Conservation (phyloP, 2,888 invertebrate species). For the Thecocarcelia acutangulata region DNA sequence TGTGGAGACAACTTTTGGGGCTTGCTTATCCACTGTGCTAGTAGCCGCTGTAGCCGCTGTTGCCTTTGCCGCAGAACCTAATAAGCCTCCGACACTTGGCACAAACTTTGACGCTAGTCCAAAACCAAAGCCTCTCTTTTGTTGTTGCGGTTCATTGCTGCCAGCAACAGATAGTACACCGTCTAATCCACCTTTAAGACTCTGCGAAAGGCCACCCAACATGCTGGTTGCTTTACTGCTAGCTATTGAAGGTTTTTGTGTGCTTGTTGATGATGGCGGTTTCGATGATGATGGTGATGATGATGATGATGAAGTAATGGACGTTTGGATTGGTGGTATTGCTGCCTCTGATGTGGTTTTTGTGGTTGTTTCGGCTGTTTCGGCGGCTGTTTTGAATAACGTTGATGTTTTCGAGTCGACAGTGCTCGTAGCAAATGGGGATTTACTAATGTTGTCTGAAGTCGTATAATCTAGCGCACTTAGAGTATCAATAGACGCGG, state of each 20-base stretch:
- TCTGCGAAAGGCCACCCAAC: slow-evolving; percentile 77
- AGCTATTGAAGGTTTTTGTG: slow-evolving; percentile 80
- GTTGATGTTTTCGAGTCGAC: slow-evolving; percentile 57
- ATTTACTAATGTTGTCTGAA: slow-evolving; percentile 18
- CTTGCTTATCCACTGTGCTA: slow-evolving; percentile 20
- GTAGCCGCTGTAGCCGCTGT: slow-evolving; percentile 32
- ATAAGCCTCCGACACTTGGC: slow-evolving; percentile 76
- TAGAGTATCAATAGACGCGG: neutral
- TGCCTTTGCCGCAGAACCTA: slow-evolving; percentile 67
- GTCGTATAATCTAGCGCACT: neutral
- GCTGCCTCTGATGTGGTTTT: slow-evolving; percentile 69
- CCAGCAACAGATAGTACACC: slow-evolving; percentile 75
- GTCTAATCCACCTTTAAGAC: slow-evolving; percentile 77
- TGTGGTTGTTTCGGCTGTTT: slow-evolving; percentile 57
- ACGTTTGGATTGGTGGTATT: slow-evolving; percentile 54
- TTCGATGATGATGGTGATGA: neutral
- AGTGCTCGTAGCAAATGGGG: slow-evolving; percentile 37
- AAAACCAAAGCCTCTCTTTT: slow-evolving; percentile 75
- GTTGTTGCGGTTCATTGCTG: slow-evolving; percentile 58
- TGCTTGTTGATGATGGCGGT: slow-evolving; percentile 76
- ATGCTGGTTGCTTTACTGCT: slow-evolving; percentile 78
- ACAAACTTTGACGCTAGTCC: slow-evolving; percentile 77
- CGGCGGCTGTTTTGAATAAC: neutral
- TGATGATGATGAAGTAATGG: slow-evolving; percentile 66
- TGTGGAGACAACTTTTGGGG: neutral